Evolutionary conservation across 2,888 invertebrate genomes (phyloP).

Genomic region (Mesodorylaimus sp.): DNA sequence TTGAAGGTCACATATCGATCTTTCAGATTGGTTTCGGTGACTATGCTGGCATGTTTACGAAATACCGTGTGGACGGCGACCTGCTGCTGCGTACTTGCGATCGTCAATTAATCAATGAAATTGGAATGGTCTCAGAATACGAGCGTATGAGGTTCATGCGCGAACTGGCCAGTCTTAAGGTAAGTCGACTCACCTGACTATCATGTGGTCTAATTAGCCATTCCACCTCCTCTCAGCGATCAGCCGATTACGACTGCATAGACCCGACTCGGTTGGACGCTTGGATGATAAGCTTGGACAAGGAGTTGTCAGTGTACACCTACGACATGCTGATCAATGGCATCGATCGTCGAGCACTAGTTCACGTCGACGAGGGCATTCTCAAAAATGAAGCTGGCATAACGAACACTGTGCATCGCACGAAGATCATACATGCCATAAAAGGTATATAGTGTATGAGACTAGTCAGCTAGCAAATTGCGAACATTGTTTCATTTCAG

Average conservation of each 20-base stretch:
- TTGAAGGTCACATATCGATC: no score
- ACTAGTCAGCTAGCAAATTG: no score
- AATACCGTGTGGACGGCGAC: constrained; percentile 1
- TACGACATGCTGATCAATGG: constrained; percentile 89
- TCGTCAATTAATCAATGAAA: neutral
- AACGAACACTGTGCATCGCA: constrained; percentile 76
- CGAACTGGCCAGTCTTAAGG: neutral
- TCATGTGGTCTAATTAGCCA: no score
- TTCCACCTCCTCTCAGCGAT: neutral
- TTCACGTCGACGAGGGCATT: constrained; percentile 68
- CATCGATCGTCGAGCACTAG: constrained; percentile 69
- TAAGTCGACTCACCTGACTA: no score
- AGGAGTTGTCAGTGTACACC: constrained; percentile 63
- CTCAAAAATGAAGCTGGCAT: constrained; percentile 73
- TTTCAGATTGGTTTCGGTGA: constrained; percentile 3
- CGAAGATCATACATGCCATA: constrained; percentile 70
- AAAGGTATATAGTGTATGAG: no score
- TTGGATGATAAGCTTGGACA: constrained; percentile 26
- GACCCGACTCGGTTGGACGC: constrained; percentile 26
- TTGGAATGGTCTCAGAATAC: neutral
- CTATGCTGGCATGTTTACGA: neutral
- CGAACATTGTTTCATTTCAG: no score
- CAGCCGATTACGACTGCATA: constrained; percentile 15
- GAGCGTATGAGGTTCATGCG: neutral
- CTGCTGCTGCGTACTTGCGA: neutral